These are phyloP conservation scores for Trachemys scripta DNA, from an alignment of 2,113 vertebrate species.

Conservation along the genomic window DNA sequence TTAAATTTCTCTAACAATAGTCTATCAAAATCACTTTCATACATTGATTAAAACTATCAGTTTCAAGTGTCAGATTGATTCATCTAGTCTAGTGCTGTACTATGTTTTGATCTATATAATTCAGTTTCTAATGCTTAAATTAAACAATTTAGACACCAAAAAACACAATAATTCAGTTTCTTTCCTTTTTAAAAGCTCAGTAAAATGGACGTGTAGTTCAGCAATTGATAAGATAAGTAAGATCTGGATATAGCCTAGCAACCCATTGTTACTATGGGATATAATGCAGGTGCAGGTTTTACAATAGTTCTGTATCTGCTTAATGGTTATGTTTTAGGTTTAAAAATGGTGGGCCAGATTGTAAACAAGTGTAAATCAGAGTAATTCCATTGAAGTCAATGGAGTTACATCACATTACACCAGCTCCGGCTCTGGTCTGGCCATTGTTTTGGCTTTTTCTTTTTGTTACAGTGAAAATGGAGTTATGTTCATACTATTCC, in stretches of 20 bases:
- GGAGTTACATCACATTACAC: not conserved
- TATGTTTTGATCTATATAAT: not conserved
- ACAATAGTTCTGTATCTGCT: not conserved
- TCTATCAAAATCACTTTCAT: not conserved
- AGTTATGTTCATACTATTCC: not conserved
- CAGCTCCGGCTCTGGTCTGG: not conserved
- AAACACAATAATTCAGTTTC: not conserved
- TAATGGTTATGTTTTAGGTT: not conserved
- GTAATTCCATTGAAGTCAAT: not conserved
- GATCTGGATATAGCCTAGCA: not conserved
- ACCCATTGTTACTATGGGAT: constrained; percentile 55
- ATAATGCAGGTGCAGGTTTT: constrained; percentile 35
- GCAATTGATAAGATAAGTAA: not conserved
- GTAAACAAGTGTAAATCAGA: not conserved
- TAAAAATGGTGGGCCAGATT: not conserved
- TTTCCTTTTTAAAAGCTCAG: not conserved
- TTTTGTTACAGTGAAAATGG: not conserved
- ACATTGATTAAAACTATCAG: not conserved
- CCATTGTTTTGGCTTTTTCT: not conserved
- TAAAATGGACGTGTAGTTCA: not conserved
- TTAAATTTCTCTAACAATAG: not conserved
- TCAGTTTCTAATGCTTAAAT: not conserved
- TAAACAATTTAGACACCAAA: not conserved
- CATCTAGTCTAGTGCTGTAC: not conserved
- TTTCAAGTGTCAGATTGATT: not conserved